phyloP scores from a whole-genome alignment of 1,140 invertebrate species.

The Euura lappo region DNA sequence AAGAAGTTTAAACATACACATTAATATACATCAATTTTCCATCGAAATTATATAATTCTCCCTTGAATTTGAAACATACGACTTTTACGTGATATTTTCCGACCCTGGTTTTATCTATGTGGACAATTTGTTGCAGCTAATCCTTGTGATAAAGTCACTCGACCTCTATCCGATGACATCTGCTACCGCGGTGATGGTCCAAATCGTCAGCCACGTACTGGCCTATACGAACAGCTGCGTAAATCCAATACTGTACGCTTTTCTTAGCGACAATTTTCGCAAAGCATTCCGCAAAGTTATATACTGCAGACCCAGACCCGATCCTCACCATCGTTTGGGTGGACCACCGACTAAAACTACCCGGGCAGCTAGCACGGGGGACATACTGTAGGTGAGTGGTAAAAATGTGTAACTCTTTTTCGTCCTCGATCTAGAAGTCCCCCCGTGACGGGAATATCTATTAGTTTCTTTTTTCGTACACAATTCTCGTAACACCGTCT shows the following conservation, averaged over 20 bases:
- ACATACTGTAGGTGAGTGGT: slow-evolving; percentile 52
- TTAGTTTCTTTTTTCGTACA: not conserved
- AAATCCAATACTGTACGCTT: slow-evolving; percentile 95
- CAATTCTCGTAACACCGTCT: no score
- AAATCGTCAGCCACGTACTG: slow-evolving; percentile 88
- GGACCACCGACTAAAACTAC: slow-evolving; percentile 52
- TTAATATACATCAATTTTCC: no score
- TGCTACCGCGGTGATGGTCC: slow-evolving; percentile 72
- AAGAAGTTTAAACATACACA: no score
- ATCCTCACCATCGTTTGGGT: slow-evolving; percentile 42
- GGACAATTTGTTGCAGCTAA: slow-evolving; percentile 72
- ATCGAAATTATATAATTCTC: not conserved
- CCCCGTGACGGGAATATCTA: no score
- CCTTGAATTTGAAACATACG: not conserved
- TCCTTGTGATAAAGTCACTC: slow-evolving; percentile 80
- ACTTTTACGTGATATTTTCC: no score
- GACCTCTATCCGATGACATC: slow-evolving; percentile 70
- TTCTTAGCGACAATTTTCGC: slow-evolving; percentile 86
- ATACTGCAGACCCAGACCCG: slow-evolving; percentile 51
- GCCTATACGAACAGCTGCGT: slow-evolving; percentile 96
- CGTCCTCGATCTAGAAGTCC: not conserved
- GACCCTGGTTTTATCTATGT: no score
- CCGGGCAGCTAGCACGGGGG: slow-evolving; percentile 50
- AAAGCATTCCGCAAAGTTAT: slow-evolving; percentile 81
- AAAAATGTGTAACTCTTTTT: not conserved